These are phyloP conservation scores for Streblospio benedicti DNA, from an alignment of 1,140 invertebrate genomes.

Conservation along the genomic window DNA sequence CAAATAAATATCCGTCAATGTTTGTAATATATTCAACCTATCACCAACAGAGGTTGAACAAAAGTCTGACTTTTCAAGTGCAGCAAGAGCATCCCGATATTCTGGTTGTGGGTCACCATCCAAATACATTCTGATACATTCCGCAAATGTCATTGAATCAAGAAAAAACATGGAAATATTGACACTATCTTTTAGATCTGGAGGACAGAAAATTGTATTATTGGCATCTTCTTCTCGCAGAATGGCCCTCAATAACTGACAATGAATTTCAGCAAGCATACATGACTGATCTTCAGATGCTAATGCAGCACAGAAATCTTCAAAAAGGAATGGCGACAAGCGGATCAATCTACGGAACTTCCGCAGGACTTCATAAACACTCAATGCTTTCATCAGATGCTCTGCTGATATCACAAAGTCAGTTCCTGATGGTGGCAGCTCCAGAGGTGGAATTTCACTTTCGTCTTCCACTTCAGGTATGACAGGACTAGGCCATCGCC, in stretches of 20 bases:
- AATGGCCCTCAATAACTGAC: constrained; percentile 80
- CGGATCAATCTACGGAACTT: constrained; percentile 82
- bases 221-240: constrained; percentile 88
- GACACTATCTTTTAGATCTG: constrained; percentile 92
- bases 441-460: constrained; percentile 62
- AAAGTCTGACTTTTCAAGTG: constrained; percentile 52
- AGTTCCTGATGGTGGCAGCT: constrained; percentile 77
- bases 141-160: constrained; percentile 90
- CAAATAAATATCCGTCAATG: constrained; percentile 86
- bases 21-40: constrained; percentile 75
- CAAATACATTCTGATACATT: constrained; percentile 77
- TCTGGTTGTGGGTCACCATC: constrained; percentile 46
- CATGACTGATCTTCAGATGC: constrained; percentile 82
- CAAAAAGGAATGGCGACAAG: constrained; percentile 85
- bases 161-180: constrained; percentile 85
- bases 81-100: constrained; percentile 56
- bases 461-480: constrained; percentile 37
- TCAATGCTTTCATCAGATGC: constrained; percentile 57
- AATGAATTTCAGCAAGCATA: constrained; percentile 83
- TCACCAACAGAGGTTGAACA: constrained; percentile 76
- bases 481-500: constrained; percentile 30
- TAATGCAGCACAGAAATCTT: constrained; percentile 90
- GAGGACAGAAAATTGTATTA: constrained; percentile 86
- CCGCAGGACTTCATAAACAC: constrained; percentile 82
- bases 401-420: constrained; percentile 75